Evolutionary conservation across 2,113 vertebrate genomes (phyloP).

Genomic region (Spheniscus mendiculus): DNA sequence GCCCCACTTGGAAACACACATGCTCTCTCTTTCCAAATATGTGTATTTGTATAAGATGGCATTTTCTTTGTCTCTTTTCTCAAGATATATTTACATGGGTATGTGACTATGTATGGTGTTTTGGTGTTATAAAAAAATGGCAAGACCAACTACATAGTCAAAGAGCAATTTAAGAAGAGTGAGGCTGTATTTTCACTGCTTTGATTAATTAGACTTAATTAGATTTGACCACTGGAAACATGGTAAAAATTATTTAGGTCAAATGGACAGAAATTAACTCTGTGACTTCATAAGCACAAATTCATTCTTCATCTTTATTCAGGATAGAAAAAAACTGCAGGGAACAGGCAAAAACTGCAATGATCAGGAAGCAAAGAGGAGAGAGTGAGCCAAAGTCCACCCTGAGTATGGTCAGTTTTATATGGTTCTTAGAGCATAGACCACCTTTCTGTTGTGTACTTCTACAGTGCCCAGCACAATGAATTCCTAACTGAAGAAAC

Average conservation of each 20-base stretch:
- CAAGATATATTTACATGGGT: not conserved
- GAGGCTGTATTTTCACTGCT: not conserved
- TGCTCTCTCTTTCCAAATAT: not conserved
- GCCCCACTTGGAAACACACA: not conserved
- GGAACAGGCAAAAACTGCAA: not conserved
- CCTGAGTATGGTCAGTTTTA: fast-evolving
- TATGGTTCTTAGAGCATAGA: not conserved
- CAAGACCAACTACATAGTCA: not conserved
- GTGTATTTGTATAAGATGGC: not conserved
- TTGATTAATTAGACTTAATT: not conserved
- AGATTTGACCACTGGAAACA: not conserved
- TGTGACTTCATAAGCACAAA: not conserved
- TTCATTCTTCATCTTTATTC: not conserved
- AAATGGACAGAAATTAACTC: not conserved
- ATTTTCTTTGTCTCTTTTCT: not conserved
- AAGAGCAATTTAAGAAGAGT: not conserved
- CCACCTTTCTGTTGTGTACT: not conserved
- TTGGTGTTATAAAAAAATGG: not conserved
- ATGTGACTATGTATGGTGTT: not conserved
- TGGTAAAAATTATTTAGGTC: not conserved
- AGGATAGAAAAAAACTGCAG: not conserved
- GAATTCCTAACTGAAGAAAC: not conserved
- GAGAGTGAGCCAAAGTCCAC: not conserved
- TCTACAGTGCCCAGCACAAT: not conserved
- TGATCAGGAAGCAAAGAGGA: not conserved